These are phyloP conservation scores for Drosophila rufa DNA, from an alignment of 1,140 invertebrate genomes.

Conservation along the genomic window DNA sequence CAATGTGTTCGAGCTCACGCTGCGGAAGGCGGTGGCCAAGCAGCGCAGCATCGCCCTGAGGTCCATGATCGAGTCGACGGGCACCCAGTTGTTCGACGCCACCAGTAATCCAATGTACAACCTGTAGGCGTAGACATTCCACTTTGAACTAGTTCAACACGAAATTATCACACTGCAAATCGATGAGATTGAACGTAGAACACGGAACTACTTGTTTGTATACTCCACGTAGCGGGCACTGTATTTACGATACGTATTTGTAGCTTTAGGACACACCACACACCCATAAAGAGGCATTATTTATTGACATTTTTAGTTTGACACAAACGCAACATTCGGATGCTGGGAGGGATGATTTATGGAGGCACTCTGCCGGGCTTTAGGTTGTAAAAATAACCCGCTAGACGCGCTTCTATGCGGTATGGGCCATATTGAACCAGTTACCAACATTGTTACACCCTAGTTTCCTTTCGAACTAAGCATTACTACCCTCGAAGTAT, in stretches of 20 bases:
- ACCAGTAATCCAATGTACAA: conserved; percentile 84
- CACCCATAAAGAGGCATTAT: conserved; percentile 32
- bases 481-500: conserved; percentile 58
- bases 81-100: conserved; percentile 82
- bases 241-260: conserved; percentile 37
- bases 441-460: conserved; percentile 20
- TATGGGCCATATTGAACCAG: conserved; percentile 70
- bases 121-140: conserved; percentile 49
- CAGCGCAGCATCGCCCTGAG: conserved; percentile 79
- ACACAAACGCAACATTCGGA: conserved; percentile 69
- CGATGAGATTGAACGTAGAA: conserved; percentile 62
- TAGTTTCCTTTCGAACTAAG: conserved; percentile 43
- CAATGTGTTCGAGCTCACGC: conserved; percentile 79
- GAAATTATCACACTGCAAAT: conserved; percentile 66
- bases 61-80: conserved; percentile 83
- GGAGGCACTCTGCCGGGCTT: conserved; percentile 13
- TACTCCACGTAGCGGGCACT: conserved; percentile 32
- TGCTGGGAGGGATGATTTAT: conserved; percentile 49
- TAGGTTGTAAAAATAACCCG: conserved; percentile 45
- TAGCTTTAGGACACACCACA: conserved; percentile 34
- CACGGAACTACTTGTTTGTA: conserved; percentile 27
- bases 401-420: conserved; percentile 36
- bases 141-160: conserved; percentile 45
- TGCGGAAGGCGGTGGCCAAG: conserved; percentile 81
- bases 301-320: conserved; percentile 63